Evolutionary conservation across 2,113 vertebrate species (phyloP).

Genomic region (Andinoacara biseriatus): DNA sequence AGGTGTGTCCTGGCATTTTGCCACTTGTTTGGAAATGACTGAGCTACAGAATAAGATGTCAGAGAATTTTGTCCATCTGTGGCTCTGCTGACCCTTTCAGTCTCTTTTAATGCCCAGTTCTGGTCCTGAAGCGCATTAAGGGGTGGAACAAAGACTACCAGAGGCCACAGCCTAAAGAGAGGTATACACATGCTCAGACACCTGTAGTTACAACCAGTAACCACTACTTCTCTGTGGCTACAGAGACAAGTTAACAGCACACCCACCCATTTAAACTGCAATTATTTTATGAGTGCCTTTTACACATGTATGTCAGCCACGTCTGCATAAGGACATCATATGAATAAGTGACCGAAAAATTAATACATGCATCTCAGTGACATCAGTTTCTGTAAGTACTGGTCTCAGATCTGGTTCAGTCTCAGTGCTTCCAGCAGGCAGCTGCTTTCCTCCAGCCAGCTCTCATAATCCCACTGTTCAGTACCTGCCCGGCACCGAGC

Average conservation of each 20-base stretch:
- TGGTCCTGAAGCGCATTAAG: neutral
- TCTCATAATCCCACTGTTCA: neutral
- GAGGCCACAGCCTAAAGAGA: neutral
- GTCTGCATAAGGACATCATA: neutral
- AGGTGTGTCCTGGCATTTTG: neutral
- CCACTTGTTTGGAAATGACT: no score
- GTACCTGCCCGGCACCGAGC: neutral
- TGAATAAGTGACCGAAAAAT: neutral
- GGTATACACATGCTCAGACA: neutral
- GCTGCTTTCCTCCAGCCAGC: neutral
- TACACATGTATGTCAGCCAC: neutral
- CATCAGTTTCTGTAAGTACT: neutral
- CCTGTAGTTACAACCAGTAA: neutral
- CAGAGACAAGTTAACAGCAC: neutral
- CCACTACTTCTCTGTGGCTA: neutral
- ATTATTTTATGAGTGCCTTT: neutral
- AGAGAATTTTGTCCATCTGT: neutral
- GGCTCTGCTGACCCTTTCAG: neutral
- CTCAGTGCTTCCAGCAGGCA: neutral
- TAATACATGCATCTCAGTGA: neutral
- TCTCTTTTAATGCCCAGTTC: neutral
- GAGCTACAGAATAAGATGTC: neutral
- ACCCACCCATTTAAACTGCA: neutral
- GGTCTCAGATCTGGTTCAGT: fast-evolving
- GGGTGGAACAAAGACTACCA: neutral